Percentiles rank a stretch among this genome's conserved stretches.
phyloP scores from a whole-genome alignment of 1,140 invertebrate species.

The Aphis craccivora region DNA sequence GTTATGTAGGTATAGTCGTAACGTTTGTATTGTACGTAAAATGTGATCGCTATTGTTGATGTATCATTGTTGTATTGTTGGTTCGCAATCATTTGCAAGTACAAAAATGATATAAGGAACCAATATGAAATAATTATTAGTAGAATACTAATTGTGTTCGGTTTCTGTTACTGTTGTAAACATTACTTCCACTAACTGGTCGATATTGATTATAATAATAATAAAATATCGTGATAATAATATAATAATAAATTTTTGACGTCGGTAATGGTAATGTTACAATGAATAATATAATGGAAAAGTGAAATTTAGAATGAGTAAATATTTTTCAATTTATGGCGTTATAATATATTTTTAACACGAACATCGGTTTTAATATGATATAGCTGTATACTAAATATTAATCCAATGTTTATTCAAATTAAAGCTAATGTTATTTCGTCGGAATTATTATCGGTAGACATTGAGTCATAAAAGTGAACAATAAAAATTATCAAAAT shows the following conservation, averaged over 20 bases:
- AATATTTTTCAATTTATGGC: neutral
- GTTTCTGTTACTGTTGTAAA: neutral
- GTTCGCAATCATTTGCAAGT: neutral
- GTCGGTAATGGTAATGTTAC: neutral
- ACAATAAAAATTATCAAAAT: neutral
- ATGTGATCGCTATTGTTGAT: neutral
- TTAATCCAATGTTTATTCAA: neutral
- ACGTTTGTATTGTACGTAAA: neutral
- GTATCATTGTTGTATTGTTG: neutral
- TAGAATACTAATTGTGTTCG: neutral
- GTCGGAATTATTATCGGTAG: neutral
- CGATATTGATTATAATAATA: neutral
- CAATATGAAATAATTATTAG: neutral
- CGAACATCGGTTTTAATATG: neutral
- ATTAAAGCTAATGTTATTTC: neutral
- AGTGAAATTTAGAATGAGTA: neutral
- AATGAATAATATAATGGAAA: neutral
- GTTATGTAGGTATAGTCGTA: neutral
- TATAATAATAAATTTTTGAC: neutral
- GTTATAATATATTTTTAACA: neutral
- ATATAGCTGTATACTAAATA: neutral
- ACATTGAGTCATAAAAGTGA: slow-evolving; percentile 8
- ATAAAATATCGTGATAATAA: neutral
- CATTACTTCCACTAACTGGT: neutral
- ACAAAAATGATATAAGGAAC: neutral